phyloP scores from a whole-genome alignment of 2,113 vertebrate genomes.

The Chinchilla lanigera region DNA sequence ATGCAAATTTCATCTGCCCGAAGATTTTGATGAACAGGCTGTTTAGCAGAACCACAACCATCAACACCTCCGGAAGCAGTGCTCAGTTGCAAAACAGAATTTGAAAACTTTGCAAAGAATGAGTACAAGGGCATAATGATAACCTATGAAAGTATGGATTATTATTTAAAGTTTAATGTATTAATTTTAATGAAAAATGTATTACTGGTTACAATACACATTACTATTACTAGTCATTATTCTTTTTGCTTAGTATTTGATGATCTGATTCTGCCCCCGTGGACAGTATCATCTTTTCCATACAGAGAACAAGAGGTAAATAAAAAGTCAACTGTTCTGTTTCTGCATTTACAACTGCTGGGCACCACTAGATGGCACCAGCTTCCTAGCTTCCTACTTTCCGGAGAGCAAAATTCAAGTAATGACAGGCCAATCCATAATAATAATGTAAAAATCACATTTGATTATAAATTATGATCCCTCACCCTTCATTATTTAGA shows the following conservation, averaged over 20 bases:
- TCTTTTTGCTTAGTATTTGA: not conserved
- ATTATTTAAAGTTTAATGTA: not conserved
- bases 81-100: not conserved
- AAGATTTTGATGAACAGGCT: fast-evolving
- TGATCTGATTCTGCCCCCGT: not conserved
- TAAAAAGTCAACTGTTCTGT: not conserved
- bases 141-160: not conserved
- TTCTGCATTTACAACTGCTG: not conserved
- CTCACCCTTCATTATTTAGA: not conserved
- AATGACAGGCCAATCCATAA: not conserved
- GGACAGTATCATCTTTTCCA: not conserved
- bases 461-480: not conserved
- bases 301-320: not conserved
- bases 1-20: not conserved
- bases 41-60: not conserved
- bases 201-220: no score
- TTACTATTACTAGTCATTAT: fast-evolving
- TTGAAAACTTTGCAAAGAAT: not conserved
- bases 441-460: not conserved
- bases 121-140: not conserved
- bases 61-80: not conserved
- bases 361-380: constrained; percentile 33
- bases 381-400: not conserved
- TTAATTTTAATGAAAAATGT: not conserved
- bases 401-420: not conserved